Evolutionary conservation across 2,888 invertebrate genomes (phyloP).

Genomic region (Caenorhabditis sp.): DNA sequence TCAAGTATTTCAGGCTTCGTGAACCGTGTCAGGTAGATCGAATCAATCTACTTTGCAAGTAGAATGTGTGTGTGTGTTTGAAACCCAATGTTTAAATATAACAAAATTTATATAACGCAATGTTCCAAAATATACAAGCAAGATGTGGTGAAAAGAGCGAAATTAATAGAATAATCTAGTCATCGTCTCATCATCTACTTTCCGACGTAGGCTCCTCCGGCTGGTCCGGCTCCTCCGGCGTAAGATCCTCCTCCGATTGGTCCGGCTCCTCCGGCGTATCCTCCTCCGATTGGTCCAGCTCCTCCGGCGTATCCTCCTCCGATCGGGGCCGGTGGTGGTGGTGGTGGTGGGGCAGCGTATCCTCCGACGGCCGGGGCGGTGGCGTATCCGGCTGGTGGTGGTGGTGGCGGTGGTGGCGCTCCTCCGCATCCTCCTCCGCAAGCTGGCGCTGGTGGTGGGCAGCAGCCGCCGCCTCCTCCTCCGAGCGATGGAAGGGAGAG

Average conservation of each 20-base stretch:
- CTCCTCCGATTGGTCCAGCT: slow-evolving; percentile 42
- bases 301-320: slow-evolving; percentile 50
- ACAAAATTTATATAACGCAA: too few species aligned
- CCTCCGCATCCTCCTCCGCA: slow-evolving; percentile 57
- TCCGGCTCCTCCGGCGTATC: slow-evolving; percentile 38
- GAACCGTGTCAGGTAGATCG: too few species aligned
- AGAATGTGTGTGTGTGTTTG: too few species aligned
- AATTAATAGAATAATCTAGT: slow-evolving; percentile 13
- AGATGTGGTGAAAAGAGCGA: background rate
- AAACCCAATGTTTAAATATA: too few species aligned
- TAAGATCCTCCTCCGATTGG: slow-evolving; percentile 32
- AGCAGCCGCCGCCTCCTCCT: slow-evolving; percentile 60
- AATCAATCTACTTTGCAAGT: too few species aligned
- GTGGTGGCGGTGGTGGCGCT: slow-evolving; percentile 38
- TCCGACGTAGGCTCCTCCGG: slow-evolving; percentile 55
- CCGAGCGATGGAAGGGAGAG: slow-evolving; percentile 59
- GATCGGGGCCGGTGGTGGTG: slow-evolving; percentile 42
- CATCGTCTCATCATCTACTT: slow-evolving; percentile 34
- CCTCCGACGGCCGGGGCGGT: slow-evolving; percentile 43
- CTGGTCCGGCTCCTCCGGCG: slow-evolving; percentile 37
- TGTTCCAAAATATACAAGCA: slow-evolving; percentile 51
- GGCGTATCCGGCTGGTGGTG: slow-evolving; percentile 46
- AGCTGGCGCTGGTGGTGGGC: slow-evolving; percentile 56
- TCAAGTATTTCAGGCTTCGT: too few species aligned
- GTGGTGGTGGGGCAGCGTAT: slow-evolving; percentile 40